Evolutionary conservation across 64 coral and sea anemone species (phyloP).

Genomic region (Pocillopora damicornis): DNA sequence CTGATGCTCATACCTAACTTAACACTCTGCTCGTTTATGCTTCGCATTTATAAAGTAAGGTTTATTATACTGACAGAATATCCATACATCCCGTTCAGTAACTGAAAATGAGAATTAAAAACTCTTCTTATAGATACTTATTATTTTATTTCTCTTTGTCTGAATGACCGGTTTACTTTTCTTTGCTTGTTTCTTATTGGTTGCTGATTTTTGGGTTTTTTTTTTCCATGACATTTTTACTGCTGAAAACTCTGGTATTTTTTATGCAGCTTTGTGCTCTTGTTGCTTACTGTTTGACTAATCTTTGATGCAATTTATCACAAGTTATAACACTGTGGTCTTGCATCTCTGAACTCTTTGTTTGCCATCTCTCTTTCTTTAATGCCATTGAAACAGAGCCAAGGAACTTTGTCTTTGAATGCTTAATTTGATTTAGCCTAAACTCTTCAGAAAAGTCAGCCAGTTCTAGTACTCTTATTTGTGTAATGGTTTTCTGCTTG

Average conservation of each 20-base stretch:
- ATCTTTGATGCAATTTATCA: background rate
- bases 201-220: background rate
- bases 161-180: slow-evolving; percentile 32
- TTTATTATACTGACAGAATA: background rate
- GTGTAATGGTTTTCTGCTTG: background rate
- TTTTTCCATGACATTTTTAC: background rate
- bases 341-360: background rate
- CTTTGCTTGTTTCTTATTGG: background rate
- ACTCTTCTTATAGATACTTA: background rate
- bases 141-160: background rate
- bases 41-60: background rate
- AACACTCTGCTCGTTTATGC: background rate
- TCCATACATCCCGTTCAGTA: background rate
- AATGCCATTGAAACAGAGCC: slow-evolving; percentile 10
- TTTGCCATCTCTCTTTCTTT: background rate
- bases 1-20: slow-evolving; percentile 1
- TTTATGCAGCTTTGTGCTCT: too few species aligned
- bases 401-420: background rate
- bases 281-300: too few species aligned
- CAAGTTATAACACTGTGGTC: background rate
- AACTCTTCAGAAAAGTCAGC: slow-evolving; percentile 18
- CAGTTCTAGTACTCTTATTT: slow-evolving; percentile 8
- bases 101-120: background rate
- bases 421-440: background rate
- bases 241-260: background rate